Percentiles rank a stretch among this genome's conserved stretches.
These are phyloP conservation scores for Lophochroa leadbeateri DNA, from an alignment of 2,113 vertebrate genomes.

Conservation along the genomic window DNA sequence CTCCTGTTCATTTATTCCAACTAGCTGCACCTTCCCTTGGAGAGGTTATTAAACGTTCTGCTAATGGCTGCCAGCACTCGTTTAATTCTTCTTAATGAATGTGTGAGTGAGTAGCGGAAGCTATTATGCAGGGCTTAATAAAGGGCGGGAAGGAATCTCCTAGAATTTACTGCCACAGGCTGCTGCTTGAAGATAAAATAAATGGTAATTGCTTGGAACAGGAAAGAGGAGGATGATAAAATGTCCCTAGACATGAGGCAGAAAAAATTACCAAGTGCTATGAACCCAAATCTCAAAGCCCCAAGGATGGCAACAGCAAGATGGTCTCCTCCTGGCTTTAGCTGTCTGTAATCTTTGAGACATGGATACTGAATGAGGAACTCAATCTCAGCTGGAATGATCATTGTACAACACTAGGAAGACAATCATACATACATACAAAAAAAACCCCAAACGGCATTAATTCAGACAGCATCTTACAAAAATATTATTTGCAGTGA, in stretches of 20 bases:
- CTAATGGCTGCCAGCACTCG: conserved; percentile 56
- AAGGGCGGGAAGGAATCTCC: conserved; percentile 64
- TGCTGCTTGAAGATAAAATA: conserved; percentile 71
- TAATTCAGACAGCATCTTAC: neutral
- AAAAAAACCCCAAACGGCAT: neutral
- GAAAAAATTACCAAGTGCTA: neutral
- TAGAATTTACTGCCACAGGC: conserved; percentile 62
- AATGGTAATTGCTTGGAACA: conserved; percentile 58
- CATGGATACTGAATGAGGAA: neutral
- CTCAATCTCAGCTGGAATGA: neutral
- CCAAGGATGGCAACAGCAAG: neutral
- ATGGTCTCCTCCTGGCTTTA: neutral
- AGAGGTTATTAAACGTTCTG: conserved; percentile 60
- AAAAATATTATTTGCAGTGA: neutral
- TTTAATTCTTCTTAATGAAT: conserved; percentile 66
- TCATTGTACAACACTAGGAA: neutral
- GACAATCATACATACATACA: neutral
- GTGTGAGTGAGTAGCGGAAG: conserved; percentile 54
- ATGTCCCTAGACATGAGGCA: conserved; percentile 19
- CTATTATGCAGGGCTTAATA: conserved; percentile 58
- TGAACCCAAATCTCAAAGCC: conserved; percentile 13
- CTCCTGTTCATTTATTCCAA: conserved; percentile 61
- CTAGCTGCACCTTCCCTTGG: conserved; percentile 60
- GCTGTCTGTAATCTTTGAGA: neutral
- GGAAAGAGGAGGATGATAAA: conserved; percentile 57